phyloP scores from a whole-genome alignment of 2,888 invertebrate species.

The Dolichopus griseipennis region DNA sequence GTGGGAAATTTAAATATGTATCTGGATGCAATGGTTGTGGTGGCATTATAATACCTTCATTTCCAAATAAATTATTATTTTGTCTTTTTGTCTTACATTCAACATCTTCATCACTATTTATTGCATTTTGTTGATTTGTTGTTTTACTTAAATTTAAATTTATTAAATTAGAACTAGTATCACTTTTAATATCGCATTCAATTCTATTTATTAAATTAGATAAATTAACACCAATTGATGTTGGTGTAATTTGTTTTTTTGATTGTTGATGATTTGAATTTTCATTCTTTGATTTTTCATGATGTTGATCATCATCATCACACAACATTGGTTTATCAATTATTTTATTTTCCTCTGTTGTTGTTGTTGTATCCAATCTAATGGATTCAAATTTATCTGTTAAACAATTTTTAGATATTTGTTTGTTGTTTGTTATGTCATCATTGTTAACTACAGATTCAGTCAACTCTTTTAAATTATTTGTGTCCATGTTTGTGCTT shows the following conservation, averaged over 20 bases:
- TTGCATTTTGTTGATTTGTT: background rate
- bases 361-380: background rate
- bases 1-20: conserved; percentile 3
- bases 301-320: too few species aligned
- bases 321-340: background rate
- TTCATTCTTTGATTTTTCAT: too few species aligned
- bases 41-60: background rate
- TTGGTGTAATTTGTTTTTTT: background rate
- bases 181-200: conserved; percentile 6
- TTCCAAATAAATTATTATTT: background rate
- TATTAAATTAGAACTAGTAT: conserved; percentile 2
- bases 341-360: background rate
- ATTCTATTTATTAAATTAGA: background rate
- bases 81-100: background rate
- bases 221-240: background rate
- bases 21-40: conserved; percentile 7
- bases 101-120: background rate
- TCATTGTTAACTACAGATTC: too few species aligned
- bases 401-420: background rate
- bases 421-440: background rate
- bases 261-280: background rate
- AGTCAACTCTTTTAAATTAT: background rate
- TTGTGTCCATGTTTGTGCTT: background rate
- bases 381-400: background rate
- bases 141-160: background rate